phyloP scores from a whole-genome alignment of 2,113 vertebrate genomes.

The Platysteira castanea region DNA sequence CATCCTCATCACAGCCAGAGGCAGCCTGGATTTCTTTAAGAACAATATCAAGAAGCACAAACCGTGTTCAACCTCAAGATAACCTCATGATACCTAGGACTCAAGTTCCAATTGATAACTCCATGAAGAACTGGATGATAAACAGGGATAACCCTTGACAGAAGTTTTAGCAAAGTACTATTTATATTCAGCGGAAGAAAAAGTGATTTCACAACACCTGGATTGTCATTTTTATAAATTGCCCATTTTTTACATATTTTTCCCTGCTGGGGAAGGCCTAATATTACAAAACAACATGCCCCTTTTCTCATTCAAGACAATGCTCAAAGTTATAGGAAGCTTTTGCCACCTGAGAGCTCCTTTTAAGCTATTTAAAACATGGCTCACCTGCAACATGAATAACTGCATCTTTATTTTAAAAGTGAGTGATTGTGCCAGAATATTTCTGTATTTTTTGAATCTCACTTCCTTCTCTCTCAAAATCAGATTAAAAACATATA shows the following conservation, averaged over 20 bases:
- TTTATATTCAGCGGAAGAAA: neutral
- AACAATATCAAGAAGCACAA: neutral
- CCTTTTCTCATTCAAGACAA: neutral
- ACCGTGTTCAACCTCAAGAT: neutral
- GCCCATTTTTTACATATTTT: neutral
- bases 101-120: neutral
- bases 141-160: neutral
- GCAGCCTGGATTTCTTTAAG: neutral
- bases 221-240: neutral
- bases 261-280: neutral
- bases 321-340: neutral
- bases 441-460: neutral
- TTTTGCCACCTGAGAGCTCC: neutral
- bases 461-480: neutral
- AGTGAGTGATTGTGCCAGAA: neutral
- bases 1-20: neutral
- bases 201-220: neutral
- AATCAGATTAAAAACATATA: neutral
- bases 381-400: neutral
- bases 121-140: neutral
- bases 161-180: neutral
- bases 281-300: neutral
- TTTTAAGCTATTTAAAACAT: neutral
- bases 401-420: neutral
- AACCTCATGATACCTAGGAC: neutral